Evolutionary conservation across 2,113 vertebrate genomes (phyloP).

Genomic region (Brienomyrus longianalis): DNA sequence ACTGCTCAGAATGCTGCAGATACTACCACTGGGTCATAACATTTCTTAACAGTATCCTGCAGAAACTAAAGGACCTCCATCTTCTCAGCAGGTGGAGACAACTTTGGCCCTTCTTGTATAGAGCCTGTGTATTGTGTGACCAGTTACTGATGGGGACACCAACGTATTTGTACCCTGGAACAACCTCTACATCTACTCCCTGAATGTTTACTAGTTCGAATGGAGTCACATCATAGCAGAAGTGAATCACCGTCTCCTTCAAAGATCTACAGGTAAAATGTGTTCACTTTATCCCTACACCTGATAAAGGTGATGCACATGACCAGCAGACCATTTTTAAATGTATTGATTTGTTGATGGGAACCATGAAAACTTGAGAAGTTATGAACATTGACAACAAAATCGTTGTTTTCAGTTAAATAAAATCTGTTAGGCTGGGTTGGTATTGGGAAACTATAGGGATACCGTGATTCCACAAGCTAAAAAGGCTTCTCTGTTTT

Average conservation of each 20-base stretch:
- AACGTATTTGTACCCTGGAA: neutral
- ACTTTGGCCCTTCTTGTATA: neutral
- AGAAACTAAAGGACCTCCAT: too few species aligned
- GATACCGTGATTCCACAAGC: neutral
- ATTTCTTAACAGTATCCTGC: too few species aligned
- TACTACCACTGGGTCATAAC: too few species aligned
- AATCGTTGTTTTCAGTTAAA: neutral
- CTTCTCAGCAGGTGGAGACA: neutral
- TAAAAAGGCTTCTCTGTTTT: neutral
- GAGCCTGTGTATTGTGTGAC: neutral
- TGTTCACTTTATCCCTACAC: neutral
- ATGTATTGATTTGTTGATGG: neutral
- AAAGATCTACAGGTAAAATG: neutral
- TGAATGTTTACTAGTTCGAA: too few species aligned
- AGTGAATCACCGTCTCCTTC: too few species aligned
- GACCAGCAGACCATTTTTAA: neutral
- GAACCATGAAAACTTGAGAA: too few species aligned
- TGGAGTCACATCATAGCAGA: too few species aligned
- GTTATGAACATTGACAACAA: neutral
- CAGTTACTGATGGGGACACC: neutral
- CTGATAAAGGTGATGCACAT: neutral
- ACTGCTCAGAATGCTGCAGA: too few species aligned
- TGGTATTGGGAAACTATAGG: neutral
- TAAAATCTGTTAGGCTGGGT: neutral
- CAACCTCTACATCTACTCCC: too few species aligned